A percentile compares a stretch with the other conserved stretches of the same genome.
These are phyloP conservation scores for Microtus montanus DNA, from an alignment of 2,113 vertebrate species.

Conservation along the genomic window DNA sequence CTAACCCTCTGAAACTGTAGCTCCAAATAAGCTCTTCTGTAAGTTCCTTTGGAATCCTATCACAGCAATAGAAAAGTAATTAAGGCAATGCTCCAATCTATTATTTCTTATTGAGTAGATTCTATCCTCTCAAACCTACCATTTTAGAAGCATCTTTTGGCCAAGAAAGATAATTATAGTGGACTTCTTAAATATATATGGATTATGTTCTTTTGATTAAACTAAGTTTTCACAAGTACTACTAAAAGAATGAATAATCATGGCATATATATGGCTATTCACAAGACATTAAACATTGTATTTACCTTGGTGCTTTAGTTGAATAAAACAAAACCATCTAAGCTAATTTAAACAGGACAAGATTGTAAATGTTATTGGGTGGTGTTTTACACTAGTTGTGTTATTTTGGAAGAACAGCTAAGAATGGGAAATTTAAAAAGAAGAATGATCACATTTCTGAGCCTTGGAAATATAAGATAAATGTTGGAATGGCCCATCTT, in stretches of 20 bases:
- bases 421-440: background rate
- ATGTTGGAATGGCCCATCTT: background rate
- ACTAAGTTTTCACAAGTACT: slow-evolving; percentile 34
- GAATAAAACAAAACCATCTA: background rate
- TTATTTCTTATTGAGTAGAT: slow-evolving; percentile 44
- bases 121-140: slow-evolving; percentile 2
- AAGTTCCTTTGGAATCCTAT: background rate
- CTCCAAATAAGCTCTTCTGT: background rate
- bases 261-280: background rate
- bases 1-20: background rate
- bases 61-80: background rate
- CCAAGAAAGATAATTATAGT: slow-evolving; percentile 38
- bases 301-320: background rate
- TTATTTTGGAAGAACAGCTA: background rate
- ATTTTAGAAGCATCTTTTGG: slow-evolving; percentile 21
- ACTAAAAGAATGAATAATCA: background rate
- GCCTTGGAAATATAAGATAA: background rate
- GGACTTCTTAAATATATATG: background rate
- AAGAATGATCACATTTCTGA: background rate
- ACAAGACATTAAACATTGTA: slow-evolving; percentile 22
- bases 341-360: slow-evolving; percentile 37
- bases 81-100: background rate
- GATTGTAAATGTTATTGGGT: background rate
- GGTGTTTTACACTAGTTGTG: background rate
- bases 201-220: background rate